Evolutionary conservation across 2,888 invertebrate species (phyloP), one percentile per base, ranked within the genome.

Genomic region (Scaptodrosophila latifasciaeformis): DNA sequence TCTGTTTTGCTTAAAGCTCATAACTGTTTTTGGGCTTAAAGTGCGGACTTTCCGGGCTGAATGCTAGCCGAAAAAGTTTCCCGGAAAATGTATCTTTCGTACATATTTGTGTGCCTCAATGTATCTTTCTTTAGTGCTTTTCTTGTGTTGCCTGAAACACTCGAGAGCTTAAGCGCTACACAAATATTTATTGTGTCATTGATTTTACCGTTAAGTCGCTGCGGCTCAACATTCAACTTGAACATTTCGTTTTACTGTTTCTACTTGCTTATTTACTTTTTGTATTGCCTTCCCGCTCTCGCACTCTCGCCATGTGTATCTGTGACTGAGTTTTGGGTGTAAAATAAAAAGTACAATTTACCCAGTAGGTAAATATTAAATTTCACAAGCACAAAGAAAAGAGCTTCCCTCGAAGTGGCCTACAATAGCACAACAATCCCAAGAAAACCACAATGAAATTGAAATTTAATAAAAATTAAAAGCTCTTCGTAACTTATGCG

Each of bases 131-230:
- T n/a, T n/a, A n/a, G 59, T 50, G 43, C 49, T 71, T 59, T 67
- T 66, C 64, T 68, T 68, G 66, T 54, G 37, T 57, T 59, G 61
- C 64, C 65, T 71, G 71, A 68, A 76, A 72, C 76, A 70, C 72
- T 72, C 65, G 24, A 59, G 48, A 45, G 60, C 72, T 76, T 77
- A 72, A 78, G 78, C 65, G 66, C 63, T 67, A 67, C 62, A 68
- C 81, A 80, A 79, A 81, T 81, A 79, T 79, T 79, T 79, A 78
- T 75, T 71, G 68, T 76, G 78, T 71, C 78, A 79, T 79, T 79
- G 79, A 79, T 79, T 79, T 81, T 69, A 67, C 67, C 71, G 75
- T 69, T 74, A 70, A 74, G 80, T 76, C 81, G 70, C 58, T 52
- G 49, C 54, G 61, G 63, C 64, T 62, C 50, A 52, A 48, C 54